phyloP scores from a whole-genome alignment of 2,888 invertebrate species.

The Ochropacha duplaris region DNA sequence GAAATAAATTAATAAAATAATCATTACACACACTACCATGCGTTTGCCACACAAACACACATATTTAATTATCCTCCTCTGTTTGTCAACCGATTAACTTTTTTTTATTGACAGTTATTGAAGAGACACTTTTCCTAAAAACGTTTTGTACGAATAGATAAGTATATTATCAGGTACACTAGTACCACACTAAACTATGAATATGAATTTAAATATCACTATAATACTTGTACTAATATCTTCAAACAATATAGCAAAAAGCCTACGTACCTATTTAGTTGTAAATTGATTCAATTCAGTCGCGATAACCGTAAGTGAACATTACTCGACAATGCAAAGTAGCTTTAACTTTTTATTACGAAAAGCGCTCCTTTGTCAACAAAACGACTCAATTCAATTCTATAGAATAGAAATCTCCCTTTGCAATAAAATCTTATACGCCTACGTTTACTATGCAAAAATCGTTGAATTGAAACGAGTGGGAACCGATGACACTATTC shows the following conservation, averaged over 20 bases:
- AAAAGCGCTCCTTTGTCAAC: constrained; percentile 43
- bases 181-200: too few relatives aligned
- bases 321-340: constrained; percentile 35
- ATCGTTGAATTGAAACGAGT: constrained; percentile 42
- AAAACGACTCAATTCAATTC: constrained; percentile 48
- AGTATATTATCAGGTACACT: too few relatives aligned
- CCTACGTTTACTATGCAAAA: constrained; percentile 70
- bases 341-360: constrained; percentile 46
- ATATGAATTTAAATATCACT: too few relatives aligned
- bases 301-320: constrained; percentile 16
- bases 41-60: too few relatives aligned
- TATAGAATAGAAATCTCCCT: constrained; percentile 40
- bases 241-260: background rate
- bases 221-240: too few relatives aligned
- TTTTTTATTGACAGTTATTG: too few relatives aligned
- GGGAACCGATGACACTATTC: constrained; percentile 40
- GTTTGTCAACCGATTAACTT: too few relatives aligned
- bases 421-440: constrained; percentile 69
- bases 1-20: too few relatives aligned
- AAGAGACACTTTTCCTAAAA: too few relatives aligned
- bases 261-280: background rate
- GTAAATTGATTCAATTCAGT: constrained; percentile 9
- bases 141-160: too few relatives aligned
- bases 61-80: too few relatives aligned
- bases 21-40: too few relatives aligned